Conservation (phyloP, 2,888 invertebrate species). For the Copidosoma aretas region DNA sequence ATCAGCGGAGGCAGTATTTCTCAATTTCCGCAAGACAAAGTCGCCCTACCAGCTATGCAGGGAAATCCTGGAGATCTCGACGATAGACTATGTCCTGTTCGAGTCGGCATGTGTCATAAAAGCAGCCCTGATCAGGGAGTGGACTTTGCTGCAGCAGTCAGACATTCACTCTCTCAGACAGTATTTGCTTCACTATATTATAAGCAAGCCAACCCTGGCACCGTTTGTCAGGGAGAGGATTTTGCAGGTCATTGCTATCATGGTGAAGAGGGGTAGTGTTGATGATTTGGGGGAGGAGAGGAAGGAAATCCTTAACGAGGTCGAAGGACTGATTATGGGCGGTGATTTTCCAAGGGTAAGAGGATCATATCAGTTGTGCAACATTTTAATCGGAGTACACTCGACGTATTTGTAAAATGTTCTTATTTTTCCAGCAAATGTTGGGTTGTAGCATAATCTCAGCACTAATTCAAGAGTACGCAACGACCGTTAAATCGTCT, state of each 20-base stretch:
- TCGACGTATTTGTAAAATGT: no score
- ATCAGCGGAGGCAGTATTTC: slow-evolving; percentile 81
- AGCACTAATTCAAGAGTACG: slow-evolving; percentile 87
- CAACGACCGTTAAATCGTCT: slow-evolving; percentile 82
- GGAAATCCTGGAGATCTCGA: slow-evolving; percentile 77
- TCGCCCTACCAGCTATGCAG: slow-evolving; percentile 82
- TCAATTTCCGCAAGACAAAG: slow-evolving; percentile 82
- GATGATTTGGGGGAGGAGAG: slow-evolving; percentile 76
- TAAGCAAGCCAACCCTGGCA: slow-evolving; percentile 71
- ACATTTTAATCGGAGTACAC: no score
- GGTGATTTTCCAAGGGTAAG: slow-evolving; percentile 71
- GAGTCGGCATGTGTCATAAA: slow-evolving; percentile 86
- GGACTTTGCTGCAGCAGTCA: slow-evolving; percentile 74
- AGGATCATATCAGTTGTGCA: background rate
- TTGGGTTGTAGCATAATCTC: slow-evolving; percentile 84
- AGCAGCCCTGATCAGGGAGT: slow-evolving; percentile 83
- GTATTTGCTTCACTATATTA: slow-evolving; percentile 80
- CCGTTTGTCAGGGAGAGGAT: slow-evolving; percentile 80
- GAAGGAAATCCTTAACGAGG: slow-evolving; percentile 73
- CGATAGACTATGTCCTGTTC: slow-evolving; percentile 82
- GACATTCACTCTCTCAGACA: slow-evolving; percentile 76
- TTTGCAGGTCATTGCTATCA: slow-evolving; percentile 81
- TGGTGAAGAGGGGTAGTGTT: slow-evolving; percentile 83
- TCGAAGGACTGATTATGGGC: slow-evolving; percentile 77
- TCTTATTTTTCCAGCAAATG: slow-evolving; percentile 69